These are phyloP conservation scores for Lepilemur ruficaudatus DNA, from an alignment of 2,797 vertebrate genomes.

Conservation along the genomic window DNA sequence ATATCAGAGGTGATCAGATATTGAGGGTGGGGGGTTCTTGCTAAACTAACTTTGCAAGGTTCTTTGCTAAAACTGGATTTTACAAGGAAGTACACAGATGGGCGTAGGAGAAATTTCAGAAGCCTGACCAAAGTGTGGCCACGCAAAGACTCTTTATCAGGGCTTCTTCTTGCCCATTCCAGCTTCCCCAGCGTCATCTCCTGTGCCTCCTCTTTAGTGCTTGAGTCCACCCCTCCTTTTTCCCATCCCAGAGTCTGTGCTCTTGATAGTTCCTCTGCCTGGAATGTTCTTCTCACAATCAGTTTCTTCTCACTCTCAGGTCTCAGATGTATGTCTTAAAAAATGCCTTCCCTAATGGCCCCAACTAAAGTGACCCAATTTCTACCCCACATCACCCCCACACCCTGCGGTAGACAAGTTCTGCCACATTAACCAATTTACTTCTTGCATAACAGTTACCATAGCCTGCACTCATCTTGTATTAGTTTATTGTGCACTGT, in stretches of 20 bases:
- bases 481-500: background rate
- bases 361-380: background rate
- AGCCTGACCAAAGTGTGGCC: background rate
- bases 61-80: background rate
- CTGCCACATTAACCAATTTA: no score
- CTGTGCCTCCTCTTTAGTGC: background rate
- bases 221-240: background rate
- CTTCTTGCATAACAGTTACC: background rate
- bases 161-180: background rate
- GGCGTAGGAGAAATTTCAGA: background rate
- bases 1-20: background rate
- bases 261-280: background rate
- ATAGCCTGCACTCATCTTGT: background rate
- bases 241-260: background rate
- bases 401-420: background rate
- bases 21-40: background rate
- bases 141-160: background rate
- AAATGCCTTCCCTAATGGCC: background rate
- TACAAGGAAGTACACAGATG: background rate
- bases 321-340: background rate
- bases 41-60: background rate
- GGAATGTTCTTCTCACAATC: background rate
- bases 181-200: background rate
- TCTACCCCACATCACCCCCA: background rate
- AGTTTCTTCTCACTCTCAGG: background rate